A percentile compares a stretch with the other conserved stretches of the same genome.
Evolutionary conservation across 2,797 vertebrate genomes (phyloP).

Genomic region (Myotis myotis): DNA sequence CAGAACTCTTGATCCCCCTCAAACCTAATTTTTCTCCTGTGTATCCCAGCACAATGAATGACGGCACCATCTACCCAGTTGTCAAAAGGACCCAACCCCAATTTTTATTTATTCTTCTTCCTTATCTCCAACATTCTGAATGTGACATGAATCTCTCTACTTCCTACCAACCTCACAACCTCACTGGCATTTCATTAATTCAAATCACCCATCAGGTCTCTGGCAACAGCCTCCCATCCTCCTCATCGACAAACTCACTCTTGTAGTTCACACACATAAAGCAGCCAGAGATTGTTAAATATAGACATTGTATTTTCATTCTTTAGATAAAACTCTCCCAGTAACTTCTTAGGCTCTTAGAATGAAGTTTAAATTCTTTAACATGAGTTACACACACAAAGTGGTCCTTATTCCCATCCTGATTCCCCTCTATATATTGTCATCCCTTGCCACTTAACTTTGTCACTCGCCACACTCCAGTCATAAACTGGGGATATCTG

Average conservation of each 20-base stretch:
- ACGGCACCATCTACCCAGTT: background rate
- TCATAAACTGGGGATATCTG: background rate
- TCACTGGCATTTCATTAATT: background rate
- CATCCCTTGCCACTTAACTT: slow-evolving; percentile 12
- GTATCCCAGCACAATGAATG: background rate
- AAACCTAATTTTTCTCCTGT: background rate
- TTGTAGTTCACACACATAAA: background rate
- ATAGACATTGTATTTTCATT: slow-evolving; percentile 38
- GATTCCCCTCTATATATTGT: background rate
- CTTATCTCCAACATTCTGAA: slow-evolving; percentile 10
- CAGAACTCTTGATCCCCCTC: background rate
- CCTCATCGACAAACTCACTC: background rate
- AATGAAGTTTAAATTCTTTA: background rate
- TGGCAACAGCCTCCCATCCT: slow-evolving; percentile 7
- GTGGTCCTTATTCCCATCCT: background rate
- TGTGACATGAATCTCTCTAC: background rate
- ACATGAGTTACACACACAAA: background rate
- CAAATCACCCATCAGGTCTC: slow-evolving; percentile 40
- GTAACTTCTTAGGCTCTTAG: slow-evolving; percentile 24
- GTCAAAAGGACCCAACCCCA: slow-evolving; percentile 11
- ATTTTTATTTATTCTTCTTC: slow-evolving; percentile 30
- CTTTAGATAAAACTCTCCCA: slow-evolving; percentile 17
- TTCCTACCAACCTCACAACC: background rate
- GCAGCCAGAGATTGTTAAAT: slow-evolving; percentile 52
- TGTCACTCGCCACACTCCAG: background rate